Evolutionary conservation across 2,888 invertebrate species (phyloP), one percentile per base, ranked within the genome.

Genomic region (Celastrina argiolus): DNA sequence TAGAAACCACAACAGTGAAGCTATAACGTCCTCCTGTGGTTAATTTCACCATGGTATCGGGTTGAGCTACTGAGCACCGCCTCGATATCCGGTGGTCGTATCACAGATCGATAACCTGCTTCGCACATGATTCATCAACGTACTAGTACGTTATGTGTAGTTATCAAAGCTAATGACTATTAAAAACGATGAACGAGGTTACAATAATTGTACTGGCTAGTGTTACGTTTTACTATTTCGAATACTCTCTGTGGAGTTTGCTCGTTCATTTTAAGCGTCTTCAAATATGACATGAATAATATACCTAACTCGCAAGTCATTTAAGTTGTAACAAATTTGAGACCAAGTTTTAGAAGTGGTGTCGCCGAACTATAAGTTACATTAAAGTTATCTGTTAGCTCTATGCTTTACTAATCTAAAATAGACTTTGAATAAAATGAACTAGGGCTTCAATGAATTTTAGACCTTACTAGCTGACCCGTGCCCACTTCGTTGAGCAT

Each of bases 71-170:
- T 36, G 22, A 16, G 12, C 16, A 31, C 61, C 12, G 18, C 12
- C 36, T 31, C 36, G 31, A 18, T 34, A 18, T 59, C 61, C 34
- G 34, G 18, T 14, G 34, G 34, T 18, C 34, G 59, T 61, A 34
- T 18, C 79, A 82, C 82, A 77, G 85, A 89, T 90, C 89, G 88
- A 88, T 89, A 89, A 87, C 86, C 85, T 82, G 85, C 85, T 87
- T 86, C 86, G 84, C 83, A 86, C 80, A 79, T 80, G 80, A 83
- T 79, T 78, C 81, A 22, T 78, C 31, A 58, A 31, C 26, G 26
- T 83, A 82, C 64, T 34, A 34, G 51, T 42, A 42, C 56, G 41
- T 5, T 36, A 26, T 63, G 26, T 59, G 18, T 1, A 36, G n/a
- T 61, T 61, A 61, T 61, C 61, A 26, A 3, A 12, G 36, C 61